These are phyloP conservation scores for Zoanthus gigantus DNA, from an alignment of 92 coral and sea anemone genomes.

Conservation along the genomic window DNA sequence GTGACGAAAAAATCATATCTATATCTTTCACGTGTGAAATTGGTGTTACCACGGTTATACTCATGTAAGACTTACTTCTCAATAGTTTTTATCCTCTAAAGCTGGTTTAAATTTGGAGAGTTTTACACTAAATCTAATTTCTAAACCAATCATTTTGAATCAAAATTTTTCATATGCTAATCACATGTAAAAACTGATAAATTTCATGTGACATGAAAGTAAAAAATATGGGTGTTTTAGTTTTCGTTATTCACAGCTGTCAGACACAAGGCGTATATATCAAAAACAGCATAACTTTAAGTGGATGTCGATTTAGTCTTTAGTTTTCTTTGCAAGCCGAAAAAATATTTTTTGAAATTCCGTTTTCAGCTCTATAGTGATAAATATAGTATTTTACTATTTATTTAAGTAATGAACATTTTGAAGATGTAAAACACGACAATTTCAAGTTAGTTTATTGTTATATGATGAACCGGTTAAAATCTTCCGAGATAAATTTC, in stretches of 20 bases:
- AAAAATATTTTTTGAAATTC: background rate
- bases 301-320: background rate
- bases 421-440: too few species aligned
- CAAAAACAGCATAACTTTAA: background rate
- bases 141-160: too few species aligned
- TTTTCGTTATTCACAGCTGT: background rate
- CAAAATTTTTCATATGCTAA: background rate
- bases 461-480: too few species aligned
- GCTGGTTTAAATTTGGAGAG: too few species aligned
- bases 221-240: background rate
- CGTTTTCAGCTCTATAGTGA: background rate
- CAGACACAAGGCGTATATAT: background rate
- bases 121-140: too few species aligned
- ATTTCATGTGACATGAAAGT: background rate
- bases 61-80: too few species aligned
- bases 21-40: too few species aligned
- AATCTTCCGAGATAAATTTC: background rate
- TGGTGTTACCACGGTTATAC: too few species aligned
- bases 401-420: too few species aligned
- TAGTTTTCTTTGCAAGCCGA: background rate
- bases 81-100: too few species aligned
- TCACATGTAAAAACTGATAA: background rate
- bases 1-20: too few species aligned
- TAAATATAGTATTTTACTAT: background rate
- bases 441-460: too few species aligned